These are phyloP conservation scores for Ichneumoninae sp. DNA, from an alignment of 2,888 invertebrate species.

Conservation along the genomic window DNA sequence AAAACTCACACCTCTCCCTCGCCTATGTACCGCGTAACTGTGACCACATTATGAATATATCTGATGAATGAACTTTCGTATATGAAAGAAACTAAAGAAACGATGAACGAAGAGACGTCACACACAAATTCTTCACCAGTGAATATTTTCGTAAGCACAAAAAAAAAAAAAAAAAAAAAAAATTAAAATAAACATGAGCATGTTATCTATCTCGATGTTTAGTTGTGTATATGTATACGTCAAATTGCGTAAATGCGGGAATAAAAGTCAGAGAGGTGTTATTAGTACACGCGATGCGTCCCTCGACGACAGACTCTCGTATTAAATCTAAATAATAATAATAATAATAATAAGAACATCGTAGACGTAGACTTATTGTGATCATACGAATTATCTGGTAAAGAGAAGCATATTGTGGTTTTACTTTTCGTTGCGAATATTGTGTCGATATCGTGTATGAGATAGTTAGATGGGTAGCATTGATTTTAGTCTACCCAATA, in stretches of 20 bases:
- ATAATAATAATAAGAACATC: constrained; percentile 35
- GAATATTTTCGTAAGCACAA: constrained; percentile 63
- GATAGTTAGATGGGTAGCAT: constrained; percentile 43
- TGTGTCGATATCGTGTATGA: constrained; percentile 42
- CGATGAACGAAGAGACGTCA: constrained; percentile 15
- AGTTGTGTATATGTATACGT: constrained; percentile 63
- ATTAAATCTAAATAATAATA: constrained; percentile 39
- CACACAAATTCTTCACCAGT: constrained; percentile 46
- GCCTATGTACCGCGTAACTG: not conserved
- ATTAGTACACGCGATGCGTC: constrained; percentile 30
- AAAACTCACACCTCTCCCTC: constrained; percentile 15
- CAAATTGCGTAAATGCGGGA: constrained; percentile 56
- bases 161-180: constrained; percentile 5
- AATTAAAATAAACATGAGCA: constrained; percentile 37
- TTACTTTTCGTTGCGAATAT: constrained; percentile 28
- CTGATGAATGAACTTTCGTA: constrained; percentile 45
- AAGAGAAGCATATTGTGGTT: constrained; percentile 35
- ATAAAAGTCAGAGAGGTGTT: constrained; percentile 39
- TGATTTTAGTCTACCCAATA: constrained; percentile 51
- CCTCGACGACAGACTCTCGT: constrained; percentile 44
- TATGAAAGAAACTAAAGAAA: constrained; percentile 30
- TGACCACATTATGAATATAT: constrained; percentile 40
- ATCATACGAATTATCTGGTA: constrained; percentile 56
- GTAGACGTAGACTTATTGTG: constrained; percentile 63
- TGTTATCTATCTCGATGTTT: constrained; percentile 65